A percentile compares a stretch with the other conserved stretches of the same genome.
These are phyloP conservation scores for Scolopax bukidnonensis DNA, from an alignment of 2,797 vertebrate genomes.

Conservation along the genomic window DNA sequence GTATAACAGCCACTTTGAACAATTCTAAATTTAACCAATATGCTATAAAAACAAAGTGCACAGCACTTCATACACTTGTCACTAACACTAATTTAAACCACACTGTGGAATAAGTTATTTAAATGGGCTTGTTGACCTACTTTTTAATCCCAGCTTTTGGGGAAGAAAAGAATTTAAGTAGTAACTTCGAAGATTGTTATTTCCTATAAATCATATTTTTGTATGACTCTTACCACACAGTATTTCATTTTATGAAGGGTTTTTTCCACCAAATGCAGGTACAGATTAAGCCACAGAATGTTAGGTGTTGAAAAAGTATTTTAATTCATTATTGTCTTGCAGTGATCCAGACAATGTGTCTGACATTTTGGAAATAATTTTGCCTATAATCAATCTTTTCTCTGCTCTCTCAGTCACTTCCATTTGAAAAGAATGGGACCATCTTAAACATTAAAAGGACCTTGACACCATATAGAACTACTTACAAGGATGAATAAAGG, in stretches of 20 bases:
- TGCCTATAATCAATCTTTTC: not conserved
- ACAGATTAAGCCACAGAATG: slow-evolving; percentile 24
- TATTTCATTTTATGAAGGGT: slow-evolving; percentile 30
- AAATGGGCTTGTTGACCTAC: slow-evolving; percentile 69
- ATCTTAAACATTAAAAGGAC: slow-evolving; percentile 22
- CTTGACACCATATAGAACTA: not conserved
- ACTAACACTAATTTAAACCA: slow-evolving; percentile 56
- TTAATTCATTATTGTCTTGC: slow-evolving; percentile 3
- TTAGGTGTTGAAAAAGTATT: slow-evolving; percentile 25
- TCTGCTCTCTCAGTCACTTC: not conserved
- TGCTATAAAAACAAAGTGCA: slow-evolving; percentile 33
- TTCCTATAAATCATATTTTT: slow-evolving; percentile 64
- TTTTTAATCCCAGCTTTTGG: slow-evolving; percentile 61
- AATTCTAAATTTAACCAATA: slow-evolving; percentile 62
- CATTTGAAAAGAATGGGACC: not conserved
- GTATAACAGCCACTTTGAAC: slow-evolving; percentile 57
- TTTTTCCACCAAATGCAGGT: slow-evolving; percentile 17
- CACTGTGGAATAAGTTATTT: slow-evolving; percentile 61
- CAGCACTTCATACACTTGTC: slow-evolving; percentile 52
- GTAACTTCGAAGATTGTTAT: slow-evolving; percentile 48
- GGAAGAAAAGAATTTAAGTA: slow-evolving; percentile 37
- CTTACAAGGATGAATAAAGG: slow-evolving; percentile 6
- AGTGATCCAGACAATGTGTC: not conserved
- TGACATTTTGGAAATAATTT: slow-evolving; percentile 49
- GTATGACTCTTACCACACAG: not conserved